Evolutionary conservation across 2,888 invertebrate species (phyloP), one percentile per base, ranked within the genome.

Genomic region (Beris chalybata): DNA sequence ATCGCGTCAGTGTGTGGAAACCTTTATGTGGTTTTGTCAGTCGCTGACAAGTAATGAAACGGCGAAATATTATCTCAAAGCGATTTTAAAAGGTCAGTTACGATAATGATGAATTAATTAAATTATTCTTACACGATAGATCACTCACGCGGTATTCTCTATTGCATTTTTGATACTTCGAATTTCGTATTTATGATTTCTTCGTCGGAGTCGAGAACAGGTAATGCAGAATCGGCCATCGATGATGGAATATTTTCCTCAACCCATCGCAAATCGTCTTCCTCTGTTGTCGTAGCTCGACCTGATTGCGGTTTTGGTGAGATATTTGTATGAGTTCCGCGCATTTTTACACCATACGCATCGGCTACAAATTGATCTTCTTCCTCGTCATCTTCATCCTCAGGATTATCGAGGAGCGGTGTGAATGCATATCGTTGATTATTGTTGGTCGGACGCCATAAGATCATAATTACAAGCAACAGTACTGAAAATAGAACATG

Each of bases 371-470:
- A 89, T 73, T 91, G 89, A 74, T 93, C 93, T 75, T 93, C 92
- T 75, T 93, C 93, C 61, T 89, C 91, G 79, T 88, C 89, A 59
- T 89, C 89, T 56, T 89, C 90, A 70, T 91, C 92, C 72, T 93
- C 89, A 29, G 92, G 84, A 81, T 86, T 85, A 84, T 93, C 97
- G 13, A 96, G 82, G 38, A 97, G 85, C 54, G 96, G 95, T 1
- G 95, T 94, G 82, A 97, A 97, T 4, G 97, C 96, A 81, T 89
- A 93, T 74, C 95, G 86, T 82, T 96, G 96, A 82, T 96, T 97
- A 81, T 97, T 97, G 78, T 93, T 93, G 15, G 95, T 94, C 5
- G 97, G 97, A 71, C 97, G 85, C 96, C 96, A 97, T 70, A 97
- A 85, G 70, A 97, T 86, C 93, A 97, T 96, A 73, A 97, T 97